Conservation (phyloP, 2,888 invertebrate species). For the Lasioglossum pauxillum region DNA sequence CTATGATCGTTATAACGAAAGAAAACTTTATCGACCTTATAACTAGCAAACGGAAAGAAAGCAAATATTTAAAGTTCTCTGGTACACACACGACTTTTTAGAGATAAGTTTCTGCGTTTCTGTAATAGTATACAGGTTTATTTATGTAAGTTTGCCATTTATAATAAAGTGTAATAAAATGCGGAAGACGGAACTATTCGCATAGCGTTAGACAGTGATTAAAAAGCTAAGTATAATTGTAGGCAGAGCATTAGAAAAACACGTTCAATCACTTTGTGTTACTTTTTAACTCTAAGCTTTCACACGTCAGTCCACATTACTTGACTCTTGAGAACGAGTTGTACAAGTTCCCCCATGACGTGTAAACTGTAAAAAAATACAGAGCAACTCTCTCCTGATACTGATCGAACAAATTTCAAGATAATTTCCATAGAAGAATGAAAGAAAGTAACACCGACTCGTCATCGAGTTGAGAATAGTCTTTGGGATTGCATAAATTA, state of each 20-base stretch:
- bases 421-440: slow-evolving; percentile 13
- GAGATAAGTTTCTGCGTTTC: slow-evolving; percentile 82
- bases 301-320: slow-evolving; percentile 25
- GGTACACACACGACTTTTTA: slow-evolving; percentile 66
- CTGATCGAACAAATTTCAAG: not conserved
- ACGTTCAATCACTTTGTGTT: slow-evolving; percentile 19
- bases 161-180: slow-evolving; percentile 81
- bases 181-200: slow-evolving; percentile 62
- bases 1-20: slow-evolving; percentile 17
- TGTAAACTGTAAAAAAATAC: slow-evolving; percentile 25
- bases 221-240: slow-evolving; percentile 43
- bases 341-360: not conserved
- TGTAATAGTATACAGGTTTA: slow-evolving; percentile 80
- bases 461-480: not conserved
- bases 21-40: slow-evolving; percentile 19
- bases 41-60: slow-evolving; percentile 27
- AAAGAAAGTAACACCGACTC: not conserved
- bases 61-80: slow-evolving; percentile 34
- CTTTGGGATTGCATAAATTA: slow-evolving; percentile 6
- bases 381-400: slow-evolving; percentile 9
- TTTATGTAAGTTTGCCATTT: slow-evolving; percentile 83
- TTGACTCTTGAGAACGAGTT: slow-evolving; percentile 8
- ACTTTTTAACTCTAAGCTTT: slow-evolving; percentile 22
- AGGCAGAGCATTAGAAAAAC: slow-evolving; percentile 35
- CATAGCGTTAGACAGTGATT: slow-evolving; percentile 55